A percentile compares a stretch with the other conserved stretches of the same genome.
These are phyloP conservation scores for Ophiothrix spiculata DNA, from an alignment of 35 echinoderm and acorn worm genomes.

Conservation along the genomic window DNA sequence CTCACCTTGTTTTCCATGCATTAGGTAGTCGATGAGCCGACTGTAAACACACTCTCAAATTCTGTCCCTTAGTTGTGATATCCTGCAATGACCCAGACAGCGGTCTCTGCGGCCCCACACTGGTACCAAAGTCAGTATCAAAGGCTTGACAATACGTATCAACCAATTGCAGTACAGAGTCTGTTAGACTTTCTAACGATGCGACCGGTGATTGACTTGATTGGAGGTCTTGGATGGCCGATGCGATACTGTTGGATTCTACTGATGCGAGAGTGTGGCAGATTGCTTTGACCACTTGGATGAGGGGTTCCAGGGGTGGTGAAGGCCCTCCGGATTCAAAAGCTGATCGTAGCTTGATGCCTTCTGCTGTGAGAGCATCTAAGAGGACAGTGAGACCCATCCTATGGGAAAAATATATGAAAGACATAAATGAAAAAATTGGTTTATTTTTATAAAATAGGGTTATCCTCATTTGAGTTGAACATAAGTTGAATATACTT, in stretches of 20 bases:
- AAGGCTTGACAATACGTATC: constrained; percentile 91
- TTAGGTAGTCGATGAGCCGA: constrained; percentile 70
- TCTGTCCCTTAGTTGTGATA: constrained; percentile 67
- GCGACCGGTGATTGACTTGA: background rate
- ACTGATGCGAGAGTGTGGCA: constrained; percentile 79
- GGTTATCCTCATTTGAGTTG: background rate
- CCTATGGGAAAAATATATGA: constrained; percentile 22
- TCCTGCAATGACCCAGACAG: constrained; percentile 37
- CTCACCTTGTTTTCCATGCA: constrained; percentile 69
- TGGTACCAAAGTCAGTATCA: constrained; percentile 79
- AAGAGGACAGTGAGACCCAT: constrained; percentile 78
- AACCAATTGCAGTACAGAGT: constrained; percentile 62
- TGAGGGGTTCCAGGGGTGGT: constrained; percentile 42
- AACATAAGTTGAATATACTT: too few relatives aligned
- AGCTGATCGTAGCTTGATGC: constrained; percentile 62
- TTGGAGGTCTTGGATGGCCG: constrained; percentile 25
- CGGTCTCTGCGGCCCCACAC: background rate
- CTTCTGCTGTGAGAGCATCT: constrained; percentile 71
- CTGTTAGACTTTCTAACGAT: constrained; percentile 4
- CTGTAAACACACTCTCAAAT: constrained; percentile 54
- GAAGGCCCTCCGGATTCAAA: constrained; percentile 38
- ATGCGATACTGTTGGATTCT: constrained; percentile 80
- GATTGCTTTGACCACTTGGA: constrained; percentile 90
- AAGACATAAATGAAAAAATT: background rate
- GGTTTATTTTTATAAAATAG: background rate